phyloP scores from a whole-genome alignment of 1,140 invertebrate species.

The Micrasema longulum region DNA sequence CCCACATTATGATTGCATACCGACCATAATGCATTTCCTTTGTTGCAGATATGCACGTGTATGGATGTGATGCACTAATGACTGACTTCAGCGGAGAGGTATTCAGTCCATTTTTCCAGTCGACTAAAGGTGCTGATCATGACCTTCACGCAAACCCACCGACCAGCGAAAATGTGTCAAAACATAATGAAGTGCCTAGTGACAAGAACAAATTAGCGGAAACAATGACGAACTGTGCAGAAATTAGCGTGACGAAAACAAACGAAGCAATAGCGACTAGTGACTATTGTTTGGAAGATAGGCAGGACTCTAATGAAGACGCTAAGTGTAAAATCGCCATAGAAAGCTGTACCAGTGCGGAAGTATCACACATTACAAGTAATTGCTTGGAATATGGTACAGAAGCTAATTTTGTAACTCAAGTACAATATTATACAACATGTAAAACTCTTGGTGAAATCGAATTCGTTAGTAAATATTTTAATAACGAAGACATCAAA shows the following conservation, averaged over 20 bases:
- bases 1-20: too few species aligned
- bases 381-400: neutral
- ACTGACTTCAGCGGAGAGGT: too few species aligned
- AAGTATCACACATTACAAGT: neutral
- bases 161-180: too few species aligned
- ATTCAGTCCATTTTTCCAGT: too few species aligned
- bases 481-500: neutral
- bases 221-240: neutral
- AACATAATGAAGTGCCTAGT: neutral
- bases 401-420: neutral
- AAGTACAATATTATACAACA: neutral
- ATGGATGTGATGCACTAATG: too few species aligned
- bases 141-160: too few species aligned
- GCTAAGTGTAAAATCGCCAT: neutral
- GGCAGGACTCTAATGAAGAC: constrained; percentile 1
- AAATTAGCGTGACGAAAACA: neutral
- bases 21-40: too few species aligned
- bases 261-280: neutral
- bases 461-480: constrained; percentile 8
- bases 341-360: neutral
- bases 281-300: constrained; percentile 4
- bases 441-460: neutral
- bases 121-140: too few species aligned
- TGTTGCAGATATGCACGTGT: too few species aligned
- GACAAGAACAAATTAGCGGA: neutral